Base-by-base conservation (phyloP, 2,113 vertebrate genomes). In the Rafetus swinhoei region DNA sequence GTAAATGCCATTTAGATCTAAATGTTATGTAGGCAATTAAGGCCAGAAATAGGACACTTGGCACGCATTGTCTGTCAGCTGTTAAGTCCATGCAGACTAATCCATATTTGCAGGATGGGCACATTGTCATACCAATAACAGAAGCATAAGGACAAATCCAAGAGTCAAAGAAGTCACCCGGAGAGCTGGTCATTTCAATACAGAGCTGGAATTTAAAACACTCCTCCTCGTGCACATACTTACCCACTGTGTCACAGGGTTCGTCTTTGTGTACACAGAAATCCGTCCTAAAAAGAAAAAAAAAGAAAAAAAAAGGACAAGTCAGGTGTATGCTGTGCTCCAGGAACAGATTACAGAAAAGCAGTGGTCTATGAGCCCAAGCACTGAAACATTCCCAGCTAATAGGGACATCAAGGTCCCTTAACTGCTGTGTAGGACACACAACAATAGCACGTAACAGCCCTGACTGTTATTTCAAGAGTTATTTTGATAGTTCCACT, bases 261-360 rank as follows among this genome's bases (percentile, higher is more conserved):
- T 99, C 99, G 12, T 99, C 98, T 98, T 99, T 99, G 97, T 99
- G 99, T 81, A 99, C 99, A 85, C 99, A 99, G 98, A 99, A 99
- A 97, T 99, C 99, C 95, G 99, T 99, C 98, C 99, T 99, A 98
- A 98, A 98, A 96, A 94, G 87, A 97, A 97, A 97, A 96, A 97
- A 97, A 97, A 96, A 93, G 87, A 97, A 97, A 96, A 96, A 69
- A 79, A 96, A 29, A 88, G 90, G 19, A 96, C 82, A 45, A 84
- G 72, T 98, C 90, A 97, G 94, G 86, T 81, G 15, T 10, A 82
- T 12, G 83, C 87, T 86, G 88, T 54, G 62, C 55, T 92, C 79
- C 29, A 82, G 93, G 83, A 94, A 80, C 2, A 50, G 81, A 54
- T 85, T 35, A 85, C 72, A 90, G 54, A 87, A 91, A 79, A 59